A percentile compares a stretch with the other conserved stretches of the same genome.
Conservation (phyloP, 2,797 vertebrate genomes). For the Ibycter americanus region DNA sequence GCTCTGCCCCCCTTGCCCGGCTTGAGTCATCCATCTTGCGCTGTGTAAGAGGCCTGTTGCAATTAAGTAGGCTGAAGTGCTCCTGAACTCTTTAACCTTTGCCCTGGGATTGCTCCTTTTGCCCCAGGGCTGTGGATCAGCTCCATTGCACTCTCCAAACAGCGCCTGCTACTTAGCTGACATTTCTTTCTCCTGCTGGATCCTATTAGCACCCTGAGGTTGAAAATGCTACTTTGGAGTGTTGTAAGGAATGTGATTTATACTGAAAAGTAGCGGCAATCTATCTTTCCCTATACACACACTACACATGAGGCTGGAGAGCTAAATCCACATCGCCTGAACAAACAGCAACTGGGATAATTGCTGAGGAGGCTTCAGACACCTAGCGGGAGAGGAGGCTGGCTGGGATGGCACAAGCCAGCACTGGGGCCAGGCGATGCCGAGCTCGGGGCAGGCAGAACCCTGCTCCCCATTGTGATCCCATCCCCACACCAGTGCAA, state of each 20-base stretch:
- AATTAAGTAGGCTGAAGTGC: slow-evolving; percentile 66
- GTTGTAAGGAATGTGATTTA: slow-evolving; percentile 70
- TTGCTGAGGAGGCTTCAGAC: slow-evolving; percentile 39
- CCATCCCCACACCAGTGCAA: background rate
- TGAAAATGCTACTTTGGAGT: slow-evolving; percentile 63
- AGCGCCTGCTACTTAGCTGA: slow-evolving; percentile 55
- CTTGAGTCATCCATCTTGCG: slow-evolving; percentile 49
- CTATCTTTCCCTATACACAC: slow-evolving; percentile 48
- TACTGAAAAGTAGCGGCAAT: slow-evolving; percentile 63
- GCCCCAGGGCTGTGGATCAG: slow-evolving; percentile 63
- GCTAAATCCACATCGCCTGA: slow-evolving; percentile 41
- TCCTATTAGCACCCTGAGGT: slow-evolving; percentile 71
- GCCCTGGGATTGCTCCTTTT: slow-evolving; percentile 67
- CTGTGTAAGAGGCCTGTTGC: slow-evolving; percentile 59
- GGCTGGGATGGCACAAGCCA: background rate
- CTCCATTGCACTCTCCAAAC: slow-evolving; percentile 68
- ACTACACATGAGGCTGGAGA: slow-evolving; percentile 12
- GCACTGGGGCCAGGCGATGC: rapidly evolving
- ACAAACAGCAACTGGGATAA: slow-evolving; percentile 11
- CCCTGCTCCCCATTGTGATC: background rate
- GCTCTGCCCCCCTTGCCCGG: background rate
- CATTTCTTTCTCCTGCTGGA: slow-evolving; percentile 70
- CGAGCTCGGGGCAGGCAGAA: background rate
- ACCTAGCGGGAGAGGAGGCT: background rate
- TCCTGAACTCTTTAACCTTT: slow-evolving; percentile 76